phyloP scores from a whole-genome alignment of 1,140 invertebrate species.

The Maniola jurtina region DNA sequence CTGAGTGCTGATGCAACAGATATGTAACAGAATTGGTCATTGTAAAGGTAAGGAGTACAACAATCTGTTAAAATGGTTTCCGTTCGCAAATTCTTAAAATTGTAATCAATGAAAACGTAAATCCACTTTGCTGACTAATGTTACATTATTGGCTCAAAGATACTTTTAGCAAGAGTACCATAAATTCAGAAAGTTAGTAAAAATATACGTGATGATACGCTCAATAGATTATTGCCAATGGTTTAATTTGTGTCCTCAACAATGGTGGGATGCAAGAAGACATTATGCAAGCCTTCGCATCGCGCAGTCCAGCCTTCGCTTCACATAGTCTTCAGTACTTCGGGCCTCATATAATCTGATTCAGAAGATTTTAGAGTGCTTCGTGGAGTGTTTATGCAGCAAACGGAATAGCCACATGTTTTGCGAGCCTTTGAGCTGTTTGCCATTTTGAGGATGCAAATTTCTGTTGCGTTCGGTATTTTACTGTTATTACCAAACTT shows the following conservation, averaged over 20 bases:
- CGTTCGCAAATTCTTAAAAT: too few species aligned
- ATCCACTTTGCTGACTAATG: too few species aligned
- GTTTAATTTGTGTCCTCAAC: neutral
- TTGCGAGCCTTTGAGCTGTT: neutral
- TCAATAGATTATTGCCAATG: too few species aligned
- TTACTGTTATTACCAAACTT: neutral
- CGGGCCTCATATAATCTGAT: neutral
- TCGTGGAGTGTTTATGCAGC: neutral
- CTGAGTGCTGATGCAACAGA: neutral
- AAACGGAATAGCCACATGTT: neutral
- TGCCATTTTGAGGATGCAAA: neutral
- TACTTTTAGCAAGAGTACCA: too few species aligned
- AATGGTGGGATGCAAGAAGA: neutral
- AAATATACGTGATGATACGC: too few species aligned
- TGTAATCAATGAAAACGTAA: too few species aligned
- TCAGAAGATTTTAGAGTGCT: neutral
- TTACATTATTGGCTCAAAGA: too few species aligned
- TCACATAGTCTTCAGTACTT: too few species aligned
- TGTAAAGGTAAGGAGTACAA: constrained; percentile 1
- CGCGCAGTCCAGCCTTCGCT: too few species aligned
- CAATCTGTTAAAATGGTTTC: constrained; percentile 13
- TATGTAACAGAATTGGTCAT: neutral
- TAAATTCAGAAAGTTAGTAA: too few species aligned
- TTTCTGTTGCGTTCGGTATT: neutral
- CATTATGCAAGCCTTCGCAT: neutral